Base-by-base conservation (phyloP, 2,888 invertebrate genomes). In the Eupsilia transversa region DNA sequence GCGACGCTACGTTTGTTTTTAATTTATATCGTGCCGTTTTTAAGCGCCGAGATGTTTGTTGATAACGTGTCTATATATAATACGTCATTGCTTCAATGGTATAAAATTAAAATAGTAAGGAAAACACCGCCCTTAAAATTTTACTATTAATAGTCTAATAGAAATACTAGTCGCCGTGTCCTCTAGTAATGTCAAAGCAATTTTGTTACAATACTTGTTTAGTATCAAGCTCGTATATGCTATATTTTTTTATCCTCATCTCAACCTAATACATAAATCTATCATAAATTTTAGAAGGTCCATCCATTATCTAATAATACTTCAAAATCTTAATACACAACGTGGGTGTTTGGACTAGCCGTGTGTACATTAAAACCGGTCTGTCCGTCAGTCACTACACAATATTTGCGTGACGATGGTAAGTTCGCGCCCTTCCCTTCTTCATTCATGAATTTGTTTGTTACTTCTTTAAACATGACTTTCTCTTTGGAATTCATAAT, bases 301-400 rank as follows among this genome's bases (percentile, higher is more conserved):
- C 70, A 74, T 77, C 80, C 71, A 84, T 82, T 89, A 87, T 80
- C 54, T 84, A 85, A 86, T 85, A 84, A 86, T 81, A 81, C 68
- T 83, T 88, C 78, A 79, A 87, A 87, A 88, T 88, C 82, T 89
- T 78, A 78, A 83, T 83, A 85, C 83, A 46, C 86, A 82, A 88
- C 89, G 89, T 89, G 88, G 91, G 90, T 88, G 89, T 89, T 89
- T 89, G 87, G 88, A 85, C 88, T 88, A 84, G 86, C 86, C 83
- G 75, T 92, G 90, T 93, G 91, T 92, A 90, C 91, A 89, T 89
- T 89, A 74, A 86, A 94, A 94, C 94, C 95, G 94, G 94, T 94
- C 90, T 71, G 84, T 90, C 83, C 89, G 87, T 92, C 91, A 92
- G 90, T 91, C 91, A 92, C 90, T 92, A 91, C 89, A 92, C 91